phyloP scores from a whole-genome alignment of 1,140 invertebrate genomes.

The Neomicropteryx cornuta region DNA sequence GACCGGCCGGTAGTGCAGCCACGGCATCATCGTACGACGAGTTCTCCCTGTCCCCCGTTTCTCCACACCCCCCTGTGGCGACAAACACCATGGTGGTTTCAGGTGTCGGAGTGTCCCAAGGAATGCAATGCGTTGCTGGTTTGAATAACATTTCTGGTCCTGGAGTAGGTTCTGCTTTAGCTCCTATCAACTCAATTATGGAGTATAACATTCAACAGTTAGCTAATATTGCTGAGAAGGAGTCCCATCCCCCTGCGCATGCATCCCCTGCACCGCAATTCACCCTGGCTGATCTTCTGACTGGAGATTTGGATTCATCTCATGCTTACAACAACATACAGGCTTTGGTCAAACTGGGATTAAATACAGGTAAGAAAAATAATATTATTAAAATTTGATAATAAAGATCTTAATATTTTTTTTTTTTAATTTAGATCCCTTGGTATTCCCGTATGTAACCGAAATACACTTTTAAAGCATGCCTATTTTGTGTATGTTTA shows the following conservation, averaged over 20 bases:
- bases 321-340: slow-evolving; percentile 79
- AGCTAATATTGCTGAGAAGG: slow-evolving; percentile 62
- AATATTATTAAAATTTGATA: too few relatives aligned
- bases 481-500: too few relatives aligned
- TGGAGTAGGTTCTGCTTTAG: slow-evolving; percentile 26
- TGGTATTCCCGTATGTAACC: too few relatives aligned
- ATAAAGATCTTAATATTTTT: too few relatives aligned
- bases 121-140: slow-evolving; percentile 17
- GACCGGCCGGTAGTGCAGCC: slow-evolving; percentile 18
- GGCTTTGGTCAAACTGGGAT: slow-evolving; percentile 75
- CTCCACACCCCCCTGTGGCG: slow-evolving; percentile 25
- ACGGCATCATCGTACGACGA: slow-evolving; percentile 34
- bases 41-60: slow-evolving; percentile 25
- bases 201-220: slow-evolving; percentile 75
- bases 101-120: slow-evolving; percentile 22
- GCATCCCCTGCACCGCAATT: slow-evolving; percentile 56
- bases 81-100: slow-evolving; percentile 25
- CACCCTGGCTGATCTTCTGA: slow-evolving; percentile 60
- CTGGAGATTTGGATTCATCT: slow-evolving; percentile 56
- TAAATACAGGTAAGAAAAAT: slow-evolving; percentile 54
- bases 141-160: slow-evolving; percentile 20
- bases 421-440: too few relatives aligned
- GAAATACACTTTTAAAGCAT: too few relatives aligned
- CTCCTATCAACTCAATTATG: slow-evolving; percentile 54
- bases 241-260: slow-evolving; percentile 40